Conservation (phyloP, 2,113 vertebrate species). For the Taurulus bubalis region DNA sequence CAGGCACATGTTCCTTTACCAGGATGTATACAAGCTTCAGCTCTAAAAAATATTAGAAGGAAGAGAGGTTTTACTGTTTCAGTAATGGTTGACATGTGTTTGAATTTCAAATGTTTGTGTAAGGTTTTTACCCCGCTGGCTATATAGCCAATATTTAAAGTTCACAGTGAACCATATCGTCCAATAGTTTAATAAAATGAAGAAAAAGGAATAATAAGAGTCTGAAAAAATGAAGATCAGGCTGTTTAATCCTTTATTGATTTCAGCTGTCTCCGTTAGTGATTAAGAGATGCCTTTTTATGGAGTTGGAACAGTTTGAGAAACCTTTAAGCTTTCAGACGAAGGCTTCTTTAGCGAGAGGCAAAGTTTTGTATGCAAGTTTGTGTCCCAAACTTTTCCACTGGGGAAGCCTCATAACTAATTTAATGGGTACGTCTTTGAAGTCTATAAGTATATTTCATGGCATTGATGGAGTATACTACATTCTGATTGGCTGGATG, state of each 20-base stretch:
- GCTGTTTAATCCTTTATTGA: slow-evolving; percentile 12
- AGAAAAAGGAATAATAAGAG: slow-evolving; percentile 10
- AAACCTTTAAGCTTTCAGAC: background rate
- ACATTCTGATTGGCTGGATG: background rate
- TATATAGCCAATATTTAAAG: slow-evolving; percentile 13
- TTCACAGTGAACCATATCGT: slow-evolving; percentile 21
- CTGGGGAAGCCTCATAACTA: background rate
- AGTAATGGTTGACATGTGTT: slow-evolving; percentile 56
- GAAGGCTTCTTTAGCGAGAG: background rate
- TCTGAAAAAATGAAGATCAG: background rate
- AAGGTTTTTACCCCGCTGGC: slow-evolving; percentile 27
- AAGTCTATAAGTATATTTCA: background rate
- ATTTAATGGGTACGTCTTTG: background rate
- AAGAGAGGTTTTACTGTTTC: slow-evolving; percentile 33
- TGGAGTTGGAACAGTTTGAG: background rate
- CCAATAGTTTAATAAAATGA: slow-evolving; percentile 16
- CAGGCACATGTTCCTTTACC: slow-evolving; percentile 9
- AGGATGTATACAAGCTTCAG: slow-evolving; percentile 8
- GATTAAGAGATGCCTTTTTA: background rate
- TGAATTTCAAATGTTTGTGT: slow-evolving; percentile 36
- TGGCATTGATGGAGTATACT: background rate
- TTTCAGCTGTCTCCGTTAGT: slow-evolving; percentile 9
- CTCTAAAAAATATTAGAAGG: slow-evolving; percentile 8
- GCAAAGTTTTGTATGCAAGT: background rate
- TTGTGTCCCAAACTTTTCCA: background rate